A percentile compares a stretch with the other conserved stretches of the same genome.
phyloP scores from a whole-genome alignment of 2,797 vertebrate species.

The Sebastes melanostomus region DNA sequence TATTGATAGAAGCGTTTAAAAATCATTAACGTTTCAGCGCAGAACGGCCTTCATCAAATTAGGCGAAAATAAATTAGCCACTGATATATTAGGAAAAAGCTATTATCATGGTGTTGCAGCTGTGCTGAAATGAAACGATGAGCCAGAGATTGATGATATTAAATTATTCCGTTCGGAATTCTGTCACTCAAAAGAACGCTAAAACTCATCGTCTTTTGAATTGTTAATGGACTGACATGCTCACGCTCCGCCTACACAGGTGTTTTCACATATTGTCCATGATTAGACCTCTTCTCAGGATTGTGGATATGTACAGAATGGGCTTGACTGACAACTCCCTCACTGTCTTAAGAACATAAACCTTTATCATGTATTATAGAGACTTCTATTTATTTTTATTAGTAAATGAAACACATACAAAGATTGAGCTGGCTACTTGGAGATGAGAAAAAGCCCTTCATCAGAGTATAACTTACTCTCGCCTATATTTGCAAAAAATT shows the following conservation, averaged over 20 bases:
- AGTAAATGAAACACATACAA: neutral
- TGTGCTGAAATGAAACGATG: conserved; percentile 19
- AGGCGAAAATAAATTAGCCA: neutral
- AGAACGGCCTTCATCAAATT: neutral
- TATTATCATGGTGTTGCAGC: neutral
- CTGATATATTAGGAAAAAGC: neutral
- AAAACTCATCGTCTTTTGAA: neutral
- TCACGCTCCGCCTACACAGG: neutral
- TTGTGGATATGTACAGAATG: neutral
- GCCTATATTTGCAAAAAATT: neutral
- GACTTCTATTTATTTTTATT: neutral
- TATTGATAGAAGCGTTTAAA: conserved; percentile 2
- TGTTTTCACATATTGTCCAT: neutral
- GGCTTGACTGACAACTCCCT: neutral
- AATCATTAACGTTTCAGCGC: neutral
- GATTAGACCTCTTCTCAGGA: neutral
- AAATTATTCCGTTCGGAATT: neutral
- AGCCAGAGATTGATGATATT: neutral
- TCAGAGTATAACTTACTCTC: neutral
- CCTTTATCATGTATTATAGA: neutral
- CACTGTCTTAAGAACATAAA: neutral
- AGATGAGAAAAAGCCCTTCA: neutral
- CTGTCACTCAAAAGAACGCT: neutral
- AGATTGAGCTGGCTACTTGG: neutral
- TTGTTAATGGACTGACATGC: neutral